Conservation (phyloP, 1,140 invertebrate species). For the Mycetomoellerius zeteki region DNA sequence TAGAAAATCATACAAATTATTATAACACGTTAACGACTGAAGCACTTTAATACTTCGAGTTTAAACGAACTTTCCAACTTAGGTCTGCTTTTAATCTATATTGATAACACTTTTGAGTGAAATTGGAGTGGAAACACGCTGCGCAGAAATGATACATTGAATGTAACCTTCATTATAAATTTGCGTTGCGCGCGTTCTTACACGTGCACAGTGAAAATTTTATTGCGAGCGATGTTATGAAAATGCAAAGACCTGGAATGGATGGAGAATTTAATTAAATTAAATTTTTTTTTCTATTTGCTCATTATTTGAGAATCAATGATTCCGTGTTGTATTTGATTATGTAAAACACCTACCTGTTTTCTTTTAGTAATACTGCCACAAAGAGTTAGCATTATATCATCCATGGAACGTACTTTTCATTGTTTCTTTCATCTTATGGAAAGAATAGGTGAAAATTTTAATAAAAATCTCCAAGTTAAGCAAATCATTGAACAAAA, state of each 20-base stretch:
- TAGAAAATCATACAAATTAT: slow-evolving; percentile 29
- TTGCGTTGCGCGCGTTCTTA: slow-evolving; percentile 33
- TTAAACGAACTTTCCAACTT: slow-evolving; percentile 41
- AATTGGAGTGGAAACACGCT: slow-evolving; percentile 18
- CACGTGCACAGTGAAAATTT: slow-evolving; percentile 27
- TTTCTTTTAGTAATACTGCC: slow-evolving; percentile 6
- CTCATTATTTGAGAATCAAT: background rate
- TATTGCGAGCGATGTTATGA: slow-evolving; percentile 7
- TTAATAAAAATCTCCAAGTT: background rate
- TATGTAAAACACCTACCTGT: slow-evolving; percentile 9
- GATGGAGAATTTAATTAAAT: slow-evolving; percentile 52
- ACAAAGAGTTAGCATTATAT: background rate
- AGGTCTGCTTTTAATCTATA: slow-evolving; percentile 28
- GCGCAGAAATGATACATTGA: slow-evolving; percentile 13
- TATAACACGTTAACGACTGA: slow-evolving; percentile 6
- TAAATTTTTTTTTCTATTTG: background rate
- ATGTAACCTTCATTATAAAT: slow-evolving; percentile 32
- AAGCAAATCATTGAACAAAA: slow-evolving; percentile 46
- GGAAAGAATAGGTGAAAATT: background rate
- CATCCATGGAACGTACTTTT: background rate
- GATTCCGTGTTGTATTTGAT: background rate
- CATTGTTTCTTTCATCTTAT: background rate
- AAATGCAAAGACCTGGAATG: slow-evolving; percentile 20
- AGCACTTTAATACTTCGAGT: background rate
- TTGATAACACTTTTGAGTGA: slow-evolving; percentile 29